Percentiles rank a stretch among this genome's conserved stretches.
Evolutionary conservation across 2,888 invertebrate genomes (phyloP).

Genomic region (Poecilobothrus nobilitatus): DNA sequence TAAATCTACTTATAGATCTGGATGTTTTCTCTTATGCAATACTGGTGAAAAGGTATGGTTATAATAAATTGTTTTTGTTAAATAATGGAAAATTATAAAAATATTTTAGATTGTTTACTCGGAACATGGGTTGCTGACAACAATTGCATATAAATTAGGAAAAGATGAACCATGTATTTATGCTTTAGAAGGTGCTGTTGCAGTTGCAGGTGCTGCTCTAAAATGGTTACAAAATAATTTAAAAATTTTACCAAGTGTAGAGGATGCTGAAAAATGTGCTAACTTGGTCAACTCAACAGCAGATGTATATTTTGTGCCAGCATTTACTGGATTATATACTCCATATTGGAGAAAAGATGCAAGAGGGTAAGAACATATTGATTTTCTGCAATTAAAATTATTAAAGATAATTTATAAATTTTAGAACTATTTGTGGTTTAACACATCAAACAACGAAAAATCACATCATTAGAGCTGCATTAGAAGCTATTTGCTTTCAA

Average conservation of each 20-base stretch:
- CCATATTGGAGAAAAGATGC: slow-evolving; percentile 98
- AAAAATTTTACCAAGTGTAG: slow-evolving; percentile 68
- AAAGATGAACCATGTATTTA: slow-evolving; percentile 70
- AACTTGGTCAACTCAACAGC: slow-evolving; percentile 76
- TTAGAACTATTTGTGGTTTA: slow-evolving; percentile 82
- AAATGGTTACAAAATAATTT: slow-evolving; percentile 91
- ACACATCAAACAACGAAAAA: slow-evolving; percentile 87
- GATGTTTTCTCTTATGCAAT: slow-evolving; percentile 91
- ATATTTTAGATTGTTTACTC: slow-evolving; percentile 55
- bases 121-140: slow-evolving; percentile 78
- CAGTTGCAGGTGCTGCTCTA: slow-evolving; percentile 84
- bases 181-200: slow-evolving; percentile 94
- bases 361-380: slow-evolving; percentile 54
- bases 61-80: background rate
- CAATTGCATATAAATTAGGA: slow-evolving; percentile 86
- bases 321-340: slow-evolving; percentile 92
- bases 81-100: slow-evolving; percentile 3
- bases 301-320: slow-evolving; percentile 97
- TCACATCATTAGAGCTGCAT: slow-evolving; percentile 86
- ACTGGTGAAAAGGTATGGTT: slow-evolving; percentile 60
- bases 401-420: slow-evolving; percentile 27
- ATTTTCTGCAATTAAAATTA: background rate
- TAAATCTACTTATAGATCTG: slow-evolving; percentile 91
- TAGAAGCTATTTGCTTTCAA: slow-evolving; percentile 95
- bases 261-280: slow-evolving; percentile 63